Evolutionary conservation across 2,113 vertebrate species (phyloP).

Genomic region (Columbina picui): DNA sequence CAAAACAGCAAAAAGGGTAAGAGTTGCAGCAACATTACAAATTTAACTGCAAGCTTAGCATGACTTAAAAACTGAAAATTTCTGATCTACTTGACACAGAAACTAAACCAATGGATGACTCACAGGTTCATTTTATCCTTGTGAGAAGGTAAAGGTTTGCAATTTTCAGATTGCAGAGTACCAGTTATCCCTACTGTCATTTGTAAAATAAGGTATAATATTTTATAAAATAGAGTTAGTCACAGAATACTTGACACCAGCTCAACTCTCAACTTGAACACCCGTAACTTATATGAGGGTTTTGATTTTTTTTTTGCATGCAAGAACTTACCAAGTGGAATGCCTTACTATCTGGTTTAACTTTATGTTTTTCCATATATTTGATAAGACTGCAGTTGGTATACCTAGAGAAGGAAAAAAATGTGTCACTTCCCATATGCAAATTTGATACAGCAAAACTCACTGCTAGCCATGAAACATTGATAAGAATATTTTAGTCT

Average conservation of each 20-base stretch:
- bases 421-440: background rate
- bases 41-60: background rate
- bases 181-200: background rate
- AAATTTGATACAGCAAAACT: background rate
- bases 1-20: background rate
- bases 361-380: slow-evolving; percentile 99
- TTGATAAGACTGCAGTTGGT: slow-evolving; percentile 99
- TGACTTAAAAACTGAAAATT: background rate
- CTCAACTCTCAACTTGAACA: background rate
- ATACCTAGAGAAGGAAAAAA: slow-evolving; percentile 82
- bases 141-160: background rate
- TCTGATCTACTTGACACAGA: background rate
- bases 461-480: background rate
- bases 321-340: slow-evolving; percentile 94
- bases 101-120: background rate
- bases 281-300: accelerated
- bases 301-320: background rate
- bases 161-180: background rate
- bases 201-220: background rate
- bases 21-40: background rate
- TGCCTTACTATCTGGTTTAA: slow-evolving; percentile 99
- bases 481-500: background rate
- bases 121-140: background rate
- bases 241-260: background rate
- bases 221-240: background rate